Base-by-base conservation (phyloP, 2,113 vertebrate species). In the Silurus glanis region DNA sequence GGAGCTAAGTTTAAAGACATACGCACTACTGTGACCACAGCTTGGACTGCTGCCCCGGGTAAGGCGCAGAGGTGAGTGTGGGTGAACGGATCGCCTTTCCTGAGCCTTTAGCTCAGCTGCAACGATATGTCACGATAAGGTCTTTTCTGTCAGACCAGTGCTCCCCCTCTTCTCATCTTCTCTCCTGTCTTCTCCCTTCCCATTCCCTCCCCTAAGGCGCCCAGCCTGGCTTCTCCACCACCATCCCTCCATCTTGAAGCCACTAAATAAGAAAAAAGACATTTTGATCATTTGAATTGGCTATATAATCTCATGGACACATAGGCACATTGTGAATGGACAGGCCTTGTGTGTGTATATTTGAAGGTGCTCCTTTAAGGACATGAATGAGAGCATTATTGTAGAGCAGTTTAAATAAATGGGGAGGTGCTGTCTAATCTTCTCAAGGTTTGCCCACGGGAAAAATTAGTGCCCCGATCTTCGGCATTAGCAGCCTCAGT, bases 31-130 rank as follows among this genome's bases (percentile, higher is more conserved):
- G 82, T 80, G 58, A 74, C 81, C 61, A 16, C 64, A 71, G 71
- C 64, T 80, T 83, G 51, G 67, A 71, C 84, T 72, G 74, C 80
- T 83, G 83, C 49, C 66, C 83, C 69, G 64, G 85, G 21, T 21
- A 79, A 25, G 28, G 53, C 67, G 72, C 56, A 69, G 37, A 75
- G 53, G 75, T 74, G 66, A 28, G 83, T 25, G 61, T 62, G 69
- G 53, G 74, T 83, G 85, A 58, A 55, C 37, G 51, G 85, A 87
- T 90, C 71, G n/a, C n/a, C 61, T 90, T 89, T 87, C 87, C 64
- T 69, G 79, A 58, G 79, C 88, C 62, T 85, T 51, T 67, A 86
- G 80, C 58, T 85, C 89, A 90, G 89, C 87, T 90, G 89, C 85
- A 87, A 80, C 51, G 85, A 88, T 79, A 61, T 88, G 89, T 87